Evolutionary conservation across 2,888 invertebrate species (phyloP).

Genomic region (Rhingia rostrata): DNA sequence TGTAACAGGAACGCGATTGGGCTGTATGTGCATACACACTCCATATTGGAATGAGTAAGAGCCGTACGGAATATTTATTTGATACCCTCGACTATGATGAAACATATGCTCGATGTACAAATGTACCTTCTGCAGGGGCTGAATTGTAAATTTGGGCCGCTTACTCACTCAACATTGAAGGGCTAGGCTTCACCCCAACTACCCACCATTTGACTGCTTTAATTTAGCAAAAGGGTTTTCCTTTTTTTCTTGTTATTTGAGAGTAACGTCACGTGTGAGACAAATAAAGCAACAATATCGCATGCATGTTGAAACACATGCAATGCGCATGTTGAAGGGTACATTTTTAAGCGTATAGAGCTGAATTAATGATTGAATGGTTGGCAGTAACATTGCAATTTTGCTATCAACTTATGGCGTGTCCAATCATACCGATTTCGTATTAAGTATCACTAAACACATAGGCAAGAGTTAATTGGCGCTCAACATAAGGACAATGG

Average conservation of each 20-base stretch:
- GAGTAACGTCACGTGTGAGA: not conserved
- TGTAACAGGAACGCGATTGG: slow-evolving; percentile 31
- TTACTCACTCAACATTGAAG: slow-evolving; percentile 58
- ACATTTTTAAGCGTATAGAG: too few relatives aligned
- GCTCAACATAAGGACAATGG: too few relatives aligned
- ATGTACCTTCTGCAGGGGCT: slow-evolving; percentile 19
- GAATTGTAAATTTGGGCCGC: slow-evolving; percentile 55
- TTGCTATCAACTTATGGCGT: too few relatives aligned
- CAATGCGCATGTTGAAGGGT: not conserved
- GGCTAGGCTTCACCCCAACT: slow-evolving; percentile 12
- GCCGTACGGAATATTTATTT: slow-evolving; percentile 54
- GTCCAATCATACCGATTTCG: too few relatives aligned
- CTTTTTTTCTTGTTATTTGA: not conserved
- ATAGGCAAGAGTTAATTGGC: too few relatives aligned
- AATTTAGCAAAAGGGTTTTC: slow-evolving; percentile 50
- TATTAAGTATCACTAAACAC: too few relatives aligned
- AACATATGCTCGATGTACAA: slow-evolving; percentile 35
- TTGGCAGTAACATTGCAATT: too few relatives aligned
- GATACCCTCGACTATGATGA: slow-evolving; percentile 33
- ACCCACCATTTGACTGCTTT: slow-evolving; percentile 39
- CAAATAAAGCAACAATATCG: not conserved
- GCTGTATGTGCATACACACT: not conserved
- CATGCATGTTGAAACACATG: not conserved
- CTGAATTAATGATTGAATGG: too few relatives aligned
- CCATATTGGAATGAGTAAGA: not conserved